Base-by-base conservation (phyloP, 2,888 invertebrate genomes). In the Macaria notata region DNA sequence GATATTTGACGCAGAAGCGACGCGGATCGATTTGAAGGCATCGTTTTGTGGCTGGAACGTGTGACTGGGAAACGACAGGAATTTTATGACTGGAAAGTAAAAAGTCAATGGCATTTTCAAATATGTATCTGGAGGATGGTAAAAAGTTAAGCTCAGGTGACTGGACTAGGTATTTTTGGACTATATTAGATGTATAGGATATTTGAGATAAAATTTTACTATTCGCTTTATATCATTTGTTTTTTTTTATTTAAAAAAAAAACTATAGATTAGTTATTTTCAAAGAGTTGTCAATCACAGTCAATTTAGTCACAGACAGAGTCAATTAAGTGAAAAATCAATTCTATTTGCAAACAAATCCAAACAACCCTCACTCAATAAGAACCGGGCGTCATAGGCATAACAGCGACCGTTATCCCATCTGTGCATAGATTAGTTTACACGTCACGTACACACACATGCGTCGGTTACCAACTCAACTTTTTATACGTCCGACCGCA, bases 401-500 rank as follows among this genome's bases (percentile, higher is more conserved):
- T 64, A 73, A 71, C 70, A 70, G 65, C 64, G 72, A 75, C 76
- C 74, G 67, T 67, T 69, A 64, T 52, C 73, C 66, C 70, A 69
- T 83, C 81, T 81, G 75, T 74, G 68, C 70, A 72, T 70, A 79
- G 75, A 79, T 86, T 85, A 75, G 76, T 65, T 71, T 56, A 72
- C 70, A 70, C 78, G 68, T 80, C 88, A 88, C 89, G 89, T 89
- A 72, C 68, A 62, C 64, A 69, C 68, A 79, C 81, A 86, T 75
- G 83, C 64, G 66, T 61, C 59, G 88, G 82, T 80, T 90, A 75
- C 74, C 76, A 84, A 89, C 69, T 49, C 29, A 69, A 73, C 76
- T 79, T 88, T 89, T 89, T 90, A 50, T 88, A 86, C 88, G 84
- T 78, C 71, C 69, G 70, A 72, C 78, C 82, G 78, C 80, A 79